phyloP scores from a whole-genome alignment of 2,888 invertebrate genomes.

The Oscheius sp. region DNA sequence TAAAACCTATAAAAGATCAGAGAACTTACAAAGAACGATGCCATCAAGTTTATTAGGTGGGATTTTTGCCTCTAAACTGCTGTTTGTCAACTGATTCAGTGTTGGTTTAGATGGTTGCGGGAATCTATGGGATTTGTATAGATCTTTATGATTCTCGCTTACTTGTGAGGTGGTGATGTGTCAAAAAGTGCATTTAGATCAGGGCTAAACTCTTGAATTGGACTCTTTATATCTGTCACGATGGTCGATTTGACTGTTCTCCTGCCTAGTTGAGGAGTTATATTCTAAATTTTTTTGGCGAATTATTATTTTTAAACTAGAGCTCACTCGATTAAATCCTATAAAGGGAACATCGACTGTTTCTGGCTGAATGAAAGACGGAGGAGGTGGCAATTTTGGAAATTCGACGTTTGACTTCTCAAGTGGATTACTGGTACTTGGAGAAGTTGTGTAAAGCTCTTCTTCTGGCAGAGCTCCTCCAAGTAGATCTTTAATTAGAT shows the following conservation, averaged over 20 bases:
- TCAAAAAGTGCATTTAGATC: constrained; percentile 13
- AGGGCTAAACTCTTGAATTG: not conserved
- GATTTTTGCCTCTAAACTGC: no score
- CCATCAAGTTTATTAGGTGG: constrained; percentile 4
- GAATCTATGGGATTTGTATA: constrained; percentile 1
- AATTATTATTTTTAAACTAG: not conserved
- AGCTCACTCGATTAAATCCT: constrained; percentile 24
- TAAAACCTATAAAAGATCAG: not conserved
- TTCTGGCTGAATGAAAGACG: not conserved
- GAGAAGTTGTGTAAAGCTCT: not conserved
- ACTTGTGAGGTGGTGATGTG: constrained; percentile 7
- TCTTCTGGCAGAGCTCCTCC: not conserved
- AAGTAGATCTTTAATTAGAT: constrained; percentile 9
- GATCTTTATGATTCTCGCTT: not conserved
- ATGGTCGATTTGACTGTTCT: constrained; percentile 12
- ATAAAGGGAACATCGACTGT: constrained; percentile 20
- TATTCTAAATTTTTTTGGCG: constrained; percentile 15
- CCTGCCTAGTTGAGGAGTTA: constrained; percentile 9
- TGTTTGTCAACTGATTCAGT: constrained; percentile 10
- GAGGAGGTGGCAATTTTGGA: constrained; percentile 14
- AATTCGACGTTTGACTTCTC: not conserved
- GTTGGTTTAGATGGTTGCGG: constrained; percentile 2
- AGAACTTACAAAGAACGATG: constrained; percentile 1
- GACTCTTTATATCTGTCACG: constrained; percentile 1
- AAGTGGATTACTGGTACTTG: not conserved